Conservation (phyloP, 2,797 vertebrate species). For the Cynopterus sphinx region DNA sequence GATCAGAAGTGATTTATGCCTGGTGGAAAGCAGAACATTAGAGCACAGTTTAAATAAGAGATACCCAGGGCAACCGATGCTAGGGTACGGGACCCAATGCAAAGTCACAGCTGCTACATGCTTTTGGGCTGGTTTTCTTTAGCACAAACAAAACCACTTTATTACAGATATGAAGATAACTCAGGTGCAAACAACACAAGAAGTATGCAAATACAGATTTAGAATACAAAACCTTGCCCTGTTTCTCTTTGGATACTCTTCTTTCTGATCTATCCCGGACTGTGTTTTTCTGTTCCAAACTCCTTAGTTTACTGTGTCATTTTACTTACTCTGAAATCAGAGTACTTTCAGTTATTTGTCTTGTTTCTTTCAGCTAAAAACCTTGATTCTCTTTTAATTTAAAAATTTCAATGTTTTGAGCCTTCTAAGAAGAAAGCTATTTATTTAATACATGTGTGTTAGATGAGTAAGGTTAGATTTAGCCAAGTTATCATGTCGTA, state of each 20-base stretch:
- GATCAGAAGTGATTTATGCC: background rate
- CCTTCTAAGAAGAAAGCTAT: background rate
- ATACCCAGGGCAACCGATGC: background rate
- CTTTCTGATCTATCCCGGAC: background rate
- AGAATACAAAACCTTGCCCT: background rate
- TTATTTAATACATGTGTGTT: background rate
- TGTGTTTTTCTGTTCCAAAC: background rate
- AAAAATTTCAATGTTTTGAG: background rate
- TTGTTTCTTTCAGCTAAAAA: background rate
- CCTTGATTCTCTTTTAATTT: background rate
- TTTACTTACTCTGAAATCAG: conserved; percentile 20
- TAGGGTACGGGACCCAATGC: background rate
- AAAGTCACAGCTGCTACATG: background rate
- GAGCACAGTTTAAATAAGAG: background rate
- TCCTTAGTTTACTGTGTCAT: background rate
- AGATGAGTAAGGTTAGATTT: background rate
- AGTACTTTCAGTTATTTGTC: background rate
- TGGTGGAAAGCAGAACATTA: background rate
- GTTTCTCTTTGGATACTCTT: conserved; percentile 1
- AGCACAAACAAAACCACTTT: background rate
- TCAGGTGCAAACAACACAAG: background rate
- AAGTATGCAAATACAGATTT: background rate
- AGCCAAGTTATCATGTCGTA: background rate
- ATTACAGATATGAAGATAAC: background rate
- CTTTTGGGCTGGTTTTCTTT: background rate